Percentiles rank a stretch among this genome's conserved stretches.
These are phyloP conservation scores for Drosophila sp. DNA, from an alignment of 1,140 invertebrate genomes.

Conservation along the genomic window DNA sequence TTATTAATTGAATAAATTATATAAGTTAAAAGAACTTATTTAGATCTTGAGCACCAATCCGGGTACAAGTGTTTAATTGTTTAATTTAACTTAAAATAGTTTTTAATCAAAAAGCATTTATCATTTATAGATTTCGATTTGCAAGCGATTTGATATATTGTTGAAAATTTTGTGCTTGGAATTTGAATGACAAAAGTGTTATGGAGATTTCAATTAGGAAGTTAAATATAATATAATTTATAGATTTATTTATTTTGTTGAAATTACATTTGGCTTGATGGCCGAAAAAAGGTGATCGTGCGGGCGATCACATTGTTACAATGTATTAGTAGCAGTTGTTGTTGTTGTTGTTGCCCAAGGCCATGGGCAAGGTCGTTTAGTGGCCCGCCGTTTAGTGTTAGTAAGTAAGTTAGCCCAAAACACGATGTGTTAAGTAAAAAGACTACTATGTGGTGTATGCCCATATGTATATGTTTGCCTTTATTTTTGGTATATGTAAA, in stretches of 20 bases:
- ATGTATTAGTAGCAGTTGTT: not conserved
- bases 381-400: no score
- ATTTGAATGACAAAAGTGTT: not conserved
- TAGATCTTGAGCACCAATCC: no score
- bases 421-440: constrained; percentile 19
- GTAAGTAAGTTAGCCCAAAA: not conserved
- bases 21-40: no score
- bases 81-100: no score
- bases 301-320: not conserved
- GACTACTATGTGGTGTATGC: constrained; percentile 18
- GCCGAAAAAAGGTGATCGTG: constrained; percentile 3
- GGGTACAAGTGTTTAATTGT: no score
- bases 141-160: no score
- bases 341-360: not conserved
- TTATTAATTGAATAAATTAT: no score
- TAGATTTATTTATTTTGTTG: not conserved
- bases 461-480: not conserved
- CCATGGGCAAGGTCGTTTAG: not conserved
- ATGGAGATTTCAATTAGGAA: not conserved
- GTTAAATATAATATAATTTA: not conserved
- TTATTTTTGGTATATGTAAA: not conserved
- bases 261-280: not conserved
- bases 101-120: no score
- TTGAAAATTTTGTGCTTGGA: not conserved
- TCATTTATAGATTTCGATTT: no score